Evolutionary conservation across 1,140 invertebrate genomes (phyloP).

Genomic region (Lordiphosa mommai): DNA sequence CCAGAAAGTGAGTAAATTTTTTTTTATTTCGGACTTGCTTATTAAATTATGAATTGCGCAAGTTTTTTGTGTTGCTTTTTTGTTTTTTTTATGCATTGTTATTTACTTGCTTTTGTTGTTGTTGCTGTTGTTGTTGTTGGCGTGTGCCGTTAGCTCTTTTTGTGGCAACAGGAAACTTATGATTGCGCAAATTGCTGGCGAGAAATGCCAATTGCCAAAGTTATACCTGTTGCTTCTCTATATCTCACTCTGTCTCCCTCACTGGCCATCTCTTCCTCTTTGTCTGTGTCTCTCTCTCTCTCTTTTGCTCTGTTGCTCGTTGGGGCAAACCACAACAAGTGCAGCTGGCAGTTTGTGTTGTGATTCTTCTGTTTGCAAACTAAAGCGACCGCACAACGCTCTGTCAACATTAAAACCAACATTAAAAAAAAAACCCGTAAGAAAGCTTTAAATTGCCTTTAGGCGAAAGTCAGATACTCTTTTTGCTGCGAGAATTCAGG

Average conservation of each 20-base stretch:
- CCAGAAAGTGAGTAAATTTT: conserved; percentile 56
- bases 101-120: conserved; percentile 23
- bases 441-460: not conserved
- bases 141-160: conserved; percentile 55
- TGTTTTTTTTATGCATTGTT: conserved; percentile 44
- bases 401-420: conserved; percentile 26
- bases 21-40: conserved; percentile 27
- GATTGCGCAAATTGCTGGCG: conserved; percentile 66
- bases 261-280: no score
- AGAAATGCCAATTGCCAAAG: conserved; percentile 67
- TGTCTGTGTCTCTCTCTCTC: not conserved
- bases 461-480: no score
- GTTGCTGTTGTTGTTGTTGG: conserved; percentile 26
- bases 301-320: not conserved
- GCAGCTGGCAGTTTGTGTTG: conserved; percentile 24
- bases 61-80: conserved; percentile 34
- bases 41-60: conserved; percentile 64
- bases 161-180: conserved; percentile 68
- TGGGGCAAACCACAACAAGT: conserved; percentile 29
- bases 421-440: not conserved
- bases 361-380: conserved; percentile 34
- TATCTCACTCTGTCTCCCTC: conserved; percentile 10
- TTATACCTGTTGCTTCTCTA: conserved; percentile 18
- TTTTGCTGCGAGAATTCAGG: no score
- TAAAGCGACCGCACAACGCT: conserved; percentile 3